phyloP scores from a whole-genome alignment of 2,113 vertebrate genomes.

The Boleophthalmus pectinirostris region DNA sequence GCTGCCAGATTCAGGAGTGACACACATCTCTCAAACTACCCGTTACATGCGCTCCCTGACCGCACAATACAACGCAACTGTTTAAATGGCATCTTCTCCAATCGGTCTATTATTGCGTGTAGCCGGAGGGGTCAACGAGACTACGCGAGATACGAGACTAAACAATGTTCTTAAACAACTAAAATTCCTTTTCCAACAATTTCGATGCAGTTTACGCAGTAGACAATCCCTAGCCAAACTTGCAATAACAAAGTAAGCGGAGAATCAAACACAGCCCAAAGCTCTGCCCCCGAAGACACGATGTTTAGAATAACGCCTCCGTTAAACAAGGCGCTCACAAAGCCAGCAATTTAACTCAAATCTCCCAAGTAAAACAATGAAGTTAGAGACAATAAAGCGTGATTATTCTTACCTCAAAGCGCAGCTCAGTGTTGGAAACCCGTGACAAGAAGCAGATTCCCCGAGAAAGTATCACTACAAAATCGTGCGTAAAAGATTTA shows the following conservation, averaged over 20 bases:
- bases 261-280: conserved; percentile 22
- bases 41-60: background rate
- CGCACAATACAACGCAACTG: background rate
- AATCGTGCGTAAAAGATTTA: conserved; percentile 4
- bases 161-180: conserved; percentile 11
- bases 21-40: conserved; percentile 34
- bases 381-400: conserved; percentile 35
- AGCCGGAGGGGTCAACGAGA: conserved; percentile 6
- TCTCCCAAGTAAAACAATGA: background rate
- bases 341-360: background rate
- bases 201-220: background rate
- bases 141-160: background rate
- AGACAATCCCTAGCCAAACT: conserved; percentile 15
- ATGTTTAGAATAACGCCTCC: conserved; percentile 19
- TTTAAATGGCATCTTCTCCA: background rate
- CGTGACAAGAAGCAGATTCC: conserved; percentile 23
- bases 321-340: background rate
- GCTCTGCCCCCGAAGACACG: background rate
- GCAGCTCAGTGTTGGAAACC: conserved; percentile 39
- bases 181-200: background rate
- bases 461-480: conserved; percentile 28
- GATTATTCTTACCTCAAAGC: conserved; percentile 63
- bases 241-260: conserved; percentile 45
- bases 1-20: conserved; percentile 65
- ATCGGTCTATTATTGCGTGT: conserved; percentile 8